Evolutionary conservation across 23 tunicate genomes (phyloP), one percentile per base, ranked within the genome.

Genomic region (Styela plicata): DNA sequence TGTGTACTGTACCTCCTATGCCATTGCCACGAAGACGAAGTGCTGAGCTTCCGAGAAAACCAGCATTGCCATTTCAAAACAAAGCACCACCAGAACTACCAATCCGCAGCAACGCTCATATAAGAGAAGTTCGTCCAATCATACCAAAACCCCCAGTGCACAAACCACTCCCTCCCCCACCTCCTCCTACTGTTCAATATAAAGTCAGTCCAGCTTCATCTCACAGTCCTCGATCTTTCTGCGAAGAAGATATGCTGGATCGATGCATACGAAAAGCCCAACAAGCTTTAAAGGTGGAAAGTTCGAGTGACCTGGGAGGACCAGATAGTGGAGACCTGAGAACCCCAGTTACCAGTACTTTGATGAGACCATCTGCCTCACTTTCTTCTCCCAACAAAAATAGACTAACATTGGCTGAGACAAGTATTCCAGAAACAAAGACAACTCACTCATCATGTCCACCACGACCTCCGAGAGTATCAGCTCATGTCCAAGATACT

Each of bases 181-280:
- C n/a, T n/a, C n/a, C 2, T 64, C 77, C 10, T 33, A 64, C 21
- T 36, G 52, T 22, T 1, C 24, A 24, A 31, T 63, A 26, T 36
- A 74, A 37, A 34, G 28, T 37, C 25, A 22, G 5, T 27, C 13
- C 29, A 31, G 74, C 67, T 30, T 65, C 68, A 3, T 16, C 35
- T 2, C 36, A 73, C 13, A 26, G 37, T 30, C 25, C 36, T 26
- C 7, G 18, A 3, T n/a, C 25, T 67, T 63, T 69, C 24, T 24
- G 30, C 2, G 88, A 84, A 31, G 21, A 36, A 32, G 95, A 90
- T 32, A 88, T 90, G 34, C 85, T 90, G 95, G 74, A 74, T 19
- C 77, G 95, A 52, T 90, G 95, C 70, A 90, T 90, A 52, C 64
- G 65, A 36, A 90, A 90, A 74, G 95, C 95, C 19, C 86, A 90